Percentiles rank a stretch among this genome's conserved stretches.
These are phyloP conservation scores for Pediacus dermestoides DNA, from an alignment of 2,888 invertebrate genomes.

Conservation along the genomic window DNA sequence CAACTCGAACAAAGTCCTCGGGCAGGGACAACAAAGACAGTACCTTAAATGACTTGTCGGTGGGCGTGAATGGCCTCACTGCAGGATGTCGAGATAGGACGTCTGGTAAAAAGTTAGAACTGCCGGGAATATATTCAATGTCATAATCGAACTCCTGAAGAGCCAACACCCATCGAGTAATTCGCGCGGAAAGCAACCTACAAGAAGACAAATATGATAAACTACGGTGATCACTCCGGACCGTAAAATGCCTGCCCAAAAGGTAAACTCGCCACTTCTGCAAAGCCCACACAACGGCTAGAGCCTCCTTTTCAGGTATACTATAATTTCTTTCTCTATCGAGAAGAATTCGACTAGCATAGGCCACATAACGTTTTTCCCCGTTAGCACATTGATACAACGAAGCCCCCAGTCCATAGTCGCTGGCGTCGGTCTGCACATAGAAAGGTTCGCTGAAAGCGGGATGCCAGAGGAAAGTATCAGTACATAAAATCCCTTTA, in stretches of 20 bases:
- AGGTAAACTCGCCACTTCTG: slow-evolving; percentile 6
- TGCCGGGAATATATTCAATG: slow-evolving; percentile 8
- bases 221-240: slow-evolving; percentile 10
- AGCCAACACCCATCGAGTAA: slow-evolving; percentile 11
- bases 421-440: no score
- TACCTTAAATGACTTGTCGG: no score
- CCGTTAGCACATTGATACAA: background rate
- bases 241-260: slow-evolving; percentile 2
- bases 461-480: slow-evolving; percentile 7
- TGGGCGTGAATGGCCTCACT: no score
- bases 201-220: slow-evolving; percentile 9
- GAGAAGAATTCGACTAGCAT: slow-evolving; percentile 8
- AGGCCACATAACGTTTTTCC: slow-evolving; percentile 6
- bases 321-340: slow-evolving; percentile 3
- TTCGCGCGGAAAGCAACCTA: slow-evolving; percentile 5
- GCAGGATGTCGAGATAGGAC: slow-evolving; percentile 4
- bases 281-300: no score
- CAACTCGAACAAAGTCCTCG: no score
- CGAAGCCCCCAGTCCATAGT: slow-evolving; percentile 4
- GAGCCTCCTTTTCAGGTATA: slow-evolving; percentile 11
- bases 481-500: slow-evolving; percentile 8
- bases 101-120: slow-evolving; percentile 11
- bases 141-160: slow-evolving; percentile 11
- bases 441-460: background rate
- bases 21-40: no score